Conservation (phyloP, 2,888 invertebrate species). For the Lissonota sp. region DNA sequence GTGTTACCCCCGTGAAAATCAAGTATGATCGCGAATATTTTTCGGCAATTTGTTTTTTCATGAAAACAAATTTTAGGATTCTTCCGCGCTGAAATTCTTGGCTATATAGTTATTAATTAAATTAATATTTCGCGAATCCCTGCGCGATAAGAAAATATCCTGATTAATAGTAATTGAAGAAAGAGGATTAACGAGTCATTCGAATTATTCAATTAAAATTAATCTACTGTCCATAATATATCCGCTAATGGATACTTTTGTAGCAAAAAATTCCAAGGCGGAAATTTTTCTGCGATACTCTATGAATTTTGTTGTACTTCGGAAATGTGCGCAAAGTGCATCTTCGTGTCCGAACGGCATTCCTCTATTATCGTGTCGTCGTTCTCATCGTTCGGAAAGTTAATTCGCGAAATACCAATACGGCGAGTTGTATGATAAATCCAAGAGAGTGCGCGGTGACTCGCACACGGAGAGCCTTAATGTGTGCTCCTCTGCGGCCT, state of each 20-base stretch:
- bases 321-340: slow-evolving; percentile 60
- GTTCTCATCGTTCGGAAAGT: slow-evolving; percentile 51
- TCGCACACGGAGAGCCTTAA: not conserved
- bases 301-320: slow-evolving; percentile 7
- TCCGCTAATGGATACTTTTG: too few relatives aligned
- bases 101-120: too few relatives aligned
- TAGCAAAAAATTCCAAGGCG: slow-evolving; percentile 8
- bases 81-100: too few relatives aligned
- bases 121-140: not conserved
- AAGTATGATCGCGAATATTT: too few relatives aligned
- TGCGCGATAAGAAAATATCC: too few relatives aligned
- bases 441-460: slow-evolving; percentile 6
- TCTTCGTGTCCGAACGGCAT: slow-evolving; percentile 59
- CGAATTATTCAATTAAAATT: slow-evolving; percentile 15
- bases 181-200: not conserved
- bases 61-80: too few relatives aligned
- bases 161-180: not conserved
- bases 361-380: slow-evolving; percentile 52
- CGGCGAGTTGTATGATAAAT: slow-evolving; percentile 33
- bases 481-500: slow-evolving; percentile 1
- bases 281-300: slow-evolving; percentile 22
- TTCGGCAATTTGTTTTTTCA: too few relatives aligned
- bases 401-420: slow-evolving; percentile 53
- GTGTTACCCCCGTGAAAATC: too few relatives aligned
- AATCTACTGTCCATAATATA: not conserved